These are phyloP conservation scores for Calephelis virginiensis DNA, from an alignment of 1,140 invertebrate species.

Conservation along the genomic window DNA sequence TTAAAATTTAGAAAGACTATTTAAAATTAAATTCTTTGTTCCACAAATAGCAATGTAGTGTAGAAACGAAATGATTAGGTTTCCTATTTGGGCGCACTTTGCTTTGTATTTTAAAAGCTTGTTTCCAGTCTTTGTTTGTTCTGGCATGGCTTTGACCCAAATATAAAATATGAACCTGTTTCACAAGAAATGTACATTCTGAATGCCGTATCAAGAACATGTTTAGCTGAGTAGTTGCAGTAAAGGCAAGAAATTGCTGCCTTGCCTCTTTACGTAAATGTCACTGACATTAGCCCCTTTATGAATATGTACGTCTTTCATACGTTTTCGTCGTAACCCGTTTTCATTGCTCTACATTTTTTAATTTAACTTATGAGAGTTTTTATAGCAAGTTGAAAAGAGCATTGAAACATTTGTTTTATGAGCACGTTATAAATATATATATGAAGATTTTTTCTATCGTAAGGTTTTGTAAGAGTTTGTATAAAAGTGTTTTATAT, in stretches of 20 bases:
- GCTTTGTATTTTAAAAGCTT: slow-evolving; percentile 8
- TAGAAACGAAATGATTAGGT: slow-evolving; percentile 5
- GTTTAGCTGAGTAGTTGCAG: slow-evolving; percentile 29
- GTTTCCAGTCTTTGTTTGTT: slow-evolving; percentile 4
- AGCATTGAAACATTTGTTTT: neutral
- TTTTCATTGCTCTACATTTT: slow-evolving; percentile 11
- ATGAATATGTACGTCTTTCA: slow-evolving; percentile 29
- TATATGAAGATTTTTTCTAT: too few relatives aligned
- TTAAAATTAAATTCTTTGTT: neutral
- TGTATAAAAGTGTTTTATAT: too few relatives aligned
- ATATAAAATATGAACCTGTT: neutral
- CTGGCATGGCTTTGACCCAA: slow-evolving; percentile 10
- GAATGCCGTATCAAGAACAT: slow-evolving; percentile 35
- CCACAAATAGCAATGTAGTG: slow-evolving; percentile 2
- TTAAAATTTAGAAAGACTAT: too few relatives aligned
- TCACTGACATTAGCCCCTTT: slow-evolving; percentile 27
- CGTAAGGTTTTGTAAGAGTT: too few relatives aligned
- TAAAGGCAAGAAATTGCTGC: slow-evolving; percentile 35
- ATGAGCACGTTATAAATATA: too few relatives aligned
- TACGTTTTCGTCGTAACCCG: slow-evolving; percentile 23
- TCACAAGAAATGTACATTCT: slow-evolving; percentile 4
- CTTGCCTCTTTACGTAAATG: slow-evolving; percentile 21
- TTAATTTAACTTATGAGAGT: slow-evolving; percentile 8
- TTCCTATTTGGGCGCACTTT: neutral
- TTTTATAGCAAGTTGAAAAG: neutral